Conservation (phyloP, 2,888 invertebrate genomes). For the Dolichopus griseipennis region DNA sequence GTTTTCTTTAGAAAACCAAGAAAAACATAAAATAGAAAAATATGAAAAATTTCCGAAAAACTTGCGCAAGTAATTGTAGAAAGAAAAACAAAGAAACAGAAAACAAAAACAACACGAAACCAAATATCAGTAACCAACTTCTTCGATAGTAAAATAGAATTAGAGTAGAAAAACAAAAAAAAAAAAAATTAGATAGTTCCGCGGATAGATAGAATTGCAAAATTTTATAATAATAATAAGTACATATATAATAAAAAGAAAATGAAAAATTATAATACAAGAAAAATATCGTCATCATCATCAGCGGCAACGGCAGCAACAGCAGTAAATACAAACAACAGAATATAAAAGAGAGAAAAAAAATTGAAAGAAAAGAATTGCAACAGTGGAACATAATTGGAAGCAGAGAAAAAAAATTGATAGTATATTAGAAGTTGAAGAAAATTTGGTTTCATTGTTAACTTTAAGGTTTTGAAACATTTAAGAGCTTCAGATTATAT, state of each 20-base stretch:
- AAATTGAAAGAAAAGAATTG: background rate
- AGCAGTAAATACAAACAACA: background rate
- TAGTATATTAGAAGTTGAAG: too few species aligned
- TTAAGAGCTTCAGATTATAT: too few species aligned
- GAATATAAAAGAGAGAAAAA: background rate
- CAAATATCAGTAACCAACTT: background rate
- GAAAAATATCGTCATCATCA: too few species aligned
- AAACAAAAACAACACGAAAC: too few species aligned
- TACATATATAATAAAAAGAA: background rate
- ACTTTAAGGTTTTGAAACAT: too few species aligned
- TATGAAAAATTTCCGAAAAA: background rate
- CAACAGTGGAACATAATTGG: background rate
- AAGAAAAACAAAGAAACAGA: background rate
- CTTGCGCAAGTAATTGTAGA: background rate
- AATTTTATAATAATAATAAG: background rate
- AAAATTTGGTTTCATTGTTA: too few species aligned
- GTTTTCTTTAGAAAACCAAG: background rate
- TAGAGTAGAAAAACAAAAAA: background rate
- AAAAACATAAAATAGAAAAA: background rate
- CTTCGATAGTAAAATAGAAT: background rate
- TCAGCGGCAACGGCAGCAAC: background rate
- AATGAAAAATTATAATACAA: too few species aligned
- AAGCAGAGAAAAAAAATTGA: too few species aligned
- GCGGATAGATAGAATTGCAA: constrained; percentile 6
- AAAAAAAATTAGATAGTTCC: background rate